Base-by-base conservation (phyloP, 1,140 invertebrate genomes). In the Stegodyphus dumicola region DNA sequence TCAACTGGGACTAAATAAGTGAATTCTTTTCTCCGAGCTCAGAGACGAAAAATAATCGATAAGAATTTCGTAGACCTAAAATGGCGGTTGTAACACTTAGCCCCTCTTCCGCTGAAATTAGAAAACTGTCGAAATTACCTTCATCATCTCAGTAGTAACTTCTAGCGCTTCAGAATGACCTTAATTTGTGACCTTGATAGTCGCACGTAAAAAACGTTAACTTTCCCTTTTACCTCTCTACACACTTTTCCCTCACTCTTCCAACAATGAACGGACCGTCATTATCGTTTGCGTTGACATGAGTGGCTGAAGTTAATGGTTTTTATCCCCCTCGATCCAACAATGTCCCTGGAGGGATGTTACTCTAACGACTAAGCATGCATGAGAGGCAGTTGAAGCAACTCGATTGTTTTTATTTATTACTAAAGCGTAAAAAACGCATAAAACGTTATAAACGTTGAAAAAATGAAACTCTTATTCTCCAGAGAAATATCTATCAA, bases 141-240 rank as follows among this genome's bases (percentile, higher is more conserved):
- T 60, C 64, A 85, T 76, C 64, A 77, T 66, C 49, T 48, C 33
- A 69, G 56, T 51, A 49, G 49, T 56, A 77, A 69, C 52, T 85
- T 85, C 73, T 52, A 49, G 52, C 51, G 49, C 53, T 60, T 18
- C 79, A 15, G 65, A 85, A 85, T 85, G 81, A 85, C 81, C 81
- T 85, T 85, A 85, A 85, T 77, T 85, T 85, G 73, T 85, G 81
- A 85, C 81, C 81, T 85, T 85, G 81, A 85, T 85, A 85, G 74
- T 49, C 52, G 66, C 81, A 85, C 81, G 81, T 76, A 85, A 85
- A 85, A 85, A 85, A 74, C 64, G 81, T 85, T 85, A 85, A 77
- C 81, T 77, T n/a, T 17, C n/a, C 69, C 7, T 81, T 64, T 51
- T 33, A 49, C 49, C 52, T 33, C 48, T 74, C 56, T 70, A 51